phyloP scores from a whole-genome alignment of 2,888 invertebrate genomes.

The Blomia tropicalis region DNA sequence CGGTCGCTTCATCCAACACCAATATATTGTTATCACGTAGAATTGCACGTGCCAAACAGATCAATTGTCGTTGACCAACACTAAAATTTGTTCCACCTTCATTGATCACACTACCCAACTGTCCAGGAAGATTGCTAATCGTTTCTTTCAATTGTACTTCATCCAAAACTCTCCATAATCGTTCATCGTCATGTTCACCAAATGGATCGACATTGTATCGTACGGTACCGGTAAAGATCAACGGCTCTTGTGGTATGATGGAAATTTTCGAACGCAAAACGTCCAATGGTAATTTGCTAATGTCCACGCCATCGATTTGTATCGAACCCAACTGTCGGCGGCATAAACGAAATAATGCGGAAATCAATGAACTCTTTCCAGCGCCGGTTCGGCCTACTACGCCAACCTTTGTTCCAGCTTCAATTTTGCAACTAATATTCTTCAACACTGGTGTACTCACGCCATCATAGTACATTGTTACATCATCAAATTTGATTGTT shows the following conservation, averaged over 20 bases:
- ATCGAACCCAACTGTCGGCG: constrained; percentile 36
- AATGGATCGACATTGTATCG: constrained; percentile 79
- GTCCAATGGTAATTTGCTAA: constrained; percentile 32
- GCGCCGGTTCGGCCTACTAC: constrained; percentile 38
- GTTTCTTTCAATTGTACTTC: constrained; percentile 14
- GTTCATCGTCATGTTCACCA: constrained; percentile 44
- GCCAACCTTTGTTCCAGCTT: constrained; percentile 26
- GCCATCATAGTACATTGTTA: constrained; percentile 35
- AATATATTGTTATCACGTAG: constrained; percentile 17
- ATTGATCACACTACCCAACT: constrained; percentile 32
- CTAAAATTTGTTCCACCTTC: constrained; percentile 37
- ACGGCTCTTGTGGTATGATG: constrained; percentile 82
- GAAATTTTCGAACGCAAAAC: constrained; percentile 58
- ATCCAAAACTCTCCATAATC: not conserved
- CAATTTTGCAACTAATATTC: not conserved
- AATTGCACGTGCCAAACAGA: constrained; percentile 22
- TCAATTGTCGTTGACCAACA: constrained; percentile 19
- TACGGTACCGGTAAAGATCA: constrained; percentile 69
- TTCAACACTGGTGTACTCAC: not conserved
- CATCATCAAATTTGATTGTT: not conserved
- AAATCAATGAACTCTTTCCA: constrained; percentile 38
- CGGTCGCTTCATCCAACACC: constrained; percentile 36
- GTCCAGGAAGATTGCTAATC: constrained; percentile 2
- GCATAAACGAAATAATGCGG: constrained; percentile 38
- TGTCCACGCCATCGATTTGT: constrained; percentile 38